Evolutionary conservation across 2,888 invertebrate species (phyloP).

Genomic region (Bimastos eiseni): DNA sequence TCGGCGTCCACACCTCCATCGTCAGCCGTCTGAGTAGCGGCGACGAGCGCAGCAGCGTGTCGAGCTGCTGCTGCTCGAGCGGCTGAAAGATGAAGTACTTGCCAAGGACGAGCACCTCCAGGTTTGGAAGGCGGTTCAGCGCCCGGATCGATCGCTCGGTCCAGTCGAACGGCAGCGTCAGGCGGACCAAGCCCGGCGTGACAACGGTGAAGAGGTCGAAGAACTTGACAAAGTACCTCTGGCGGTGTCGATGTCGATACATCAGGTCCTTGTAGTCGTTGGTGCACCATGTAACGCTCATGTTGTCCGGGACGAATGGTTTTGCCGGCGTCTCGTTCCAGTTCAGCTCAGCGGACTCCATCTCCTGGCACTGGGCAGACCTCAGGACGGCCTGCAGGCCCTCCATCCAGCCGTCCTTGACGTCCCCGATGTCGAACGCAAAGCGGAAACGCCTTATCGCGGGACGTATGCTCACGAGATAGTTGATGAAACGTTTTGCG

Average conservation of each 20-base stretch:
- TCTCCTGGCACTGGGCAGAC: constrained; percentile 48
- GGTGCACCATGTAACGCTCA: constrained; percentile 45
- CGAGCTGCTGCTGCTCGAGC: constrained; percentile 51
- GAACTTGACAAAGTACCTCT: constrained; percentile 54
- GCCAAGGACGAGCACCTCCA: constrained; percentile 53
- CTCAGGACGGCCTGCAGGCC: constrained; percentile 50
- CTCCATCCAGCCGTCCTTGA: constrained; percentile 52
- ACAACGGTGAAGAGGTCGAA: constrained; percentile 55
- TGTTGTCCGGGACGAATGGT: constrained; percentile 53
- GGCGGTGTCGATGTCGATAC: constrained; percentile 51
- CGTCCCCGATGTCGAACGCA: constrained; percentile 59
- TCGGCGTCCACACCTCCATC: constrained; percentile 59
- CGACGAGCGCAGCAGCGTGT: constrained; percentile 48
- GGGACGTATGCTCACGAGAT: constrained; percentile 35
- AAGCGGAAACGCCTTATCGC: constrained; percentile 53
- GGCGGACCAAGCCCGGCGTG: constrained; percentile 51
- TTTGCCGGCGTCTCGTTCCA: constrained; percentile 59
- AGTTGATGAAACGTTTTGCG: constrained; percentile 37
- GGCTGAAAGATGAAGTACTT: constrained; percentile 56
- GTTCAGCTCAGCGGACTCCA: constrained; percentile 53
- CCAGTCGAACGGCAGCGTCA: constrained; percentile 61
- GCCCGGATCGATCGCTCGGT: constrained; percentile 52
- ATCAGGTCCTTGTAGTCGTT: constrained; percentile 46
- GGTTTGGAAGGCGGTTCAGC: constrained; percentile 50
- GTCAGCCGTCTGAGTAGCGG: constrained; percentile 51